Conservation (phyloP, 2,888 invertebrate species). For the Aquatica leii region DNA sequence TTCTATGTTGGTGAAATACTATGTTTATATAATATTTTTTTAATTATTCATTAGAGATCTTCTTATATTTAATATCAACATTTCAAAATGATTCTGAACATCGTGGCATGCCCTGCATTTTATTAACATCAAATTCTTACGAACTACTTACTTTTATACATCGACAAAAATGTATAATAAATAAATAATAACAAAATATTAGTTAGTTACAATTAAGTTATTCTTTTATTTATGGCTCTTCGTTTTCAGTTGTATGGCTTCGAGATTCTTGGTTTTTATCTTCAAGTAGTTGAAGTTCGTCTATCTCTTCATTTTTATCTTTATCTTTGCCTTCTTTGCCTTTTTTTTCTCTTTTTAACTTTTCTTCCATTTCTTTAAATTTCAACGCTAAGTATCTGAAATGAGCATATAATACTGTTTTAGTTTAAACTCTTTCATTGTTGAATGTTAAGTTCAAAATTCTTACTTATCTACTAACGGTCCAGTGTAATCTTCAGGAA, state of each 20-base stretch:
- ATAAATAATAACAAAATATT: slow-evolving; percentile 55
- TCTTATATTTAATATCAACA: too few species aligned
- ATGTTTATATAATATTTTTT: background rate
- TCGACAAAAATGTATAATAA: slow-evolving; percentile 12
- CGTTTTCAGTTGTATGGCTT: slow-evolving; percentile 7
- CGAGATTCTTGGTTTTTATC: slow-evolving; percentile 24
- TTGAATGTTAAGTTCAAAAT: background rate
- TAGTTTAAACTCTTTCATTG: background rate
- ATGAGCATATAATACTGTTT: slow-evolving; percentile 3
- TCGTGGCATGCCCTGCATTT: too few species aligned
- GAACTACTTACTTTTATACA: too few species aligned
- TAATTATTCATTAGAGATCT: background rate
- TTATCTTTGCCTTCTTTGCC: slow-evolving; percentile 59
- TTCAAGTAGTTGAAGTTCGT: slow-evolving; percentile 39
- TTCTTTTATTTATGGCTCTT: slow-evolving; percentile 3
- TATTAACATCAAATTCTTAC: too few species aligned
- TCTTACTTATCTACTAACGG: slow-evolving; percentile 83
- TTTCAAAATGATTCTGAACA: too few species aligned
- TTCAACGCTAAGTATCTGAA: slow-evolving; percentile 80
- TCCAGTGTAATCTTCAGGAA: slow-evolving; percentile 89
- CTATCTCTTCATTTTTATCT: slow-evolving; percentile 42
- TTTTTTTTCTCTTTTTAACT: slow-evolving; percentile 75
- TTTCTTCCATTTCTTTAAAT: slow-evolving; percentile 87
- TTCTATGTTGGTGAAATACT: too few species aligned
- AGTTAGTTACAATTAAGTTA: background rate